These are phyloP conservation scores for Hydrozoanthus tunicans DNA, from an alignment of 64 coral and sea anemone species.

Conservation along the genomic window DNA sequence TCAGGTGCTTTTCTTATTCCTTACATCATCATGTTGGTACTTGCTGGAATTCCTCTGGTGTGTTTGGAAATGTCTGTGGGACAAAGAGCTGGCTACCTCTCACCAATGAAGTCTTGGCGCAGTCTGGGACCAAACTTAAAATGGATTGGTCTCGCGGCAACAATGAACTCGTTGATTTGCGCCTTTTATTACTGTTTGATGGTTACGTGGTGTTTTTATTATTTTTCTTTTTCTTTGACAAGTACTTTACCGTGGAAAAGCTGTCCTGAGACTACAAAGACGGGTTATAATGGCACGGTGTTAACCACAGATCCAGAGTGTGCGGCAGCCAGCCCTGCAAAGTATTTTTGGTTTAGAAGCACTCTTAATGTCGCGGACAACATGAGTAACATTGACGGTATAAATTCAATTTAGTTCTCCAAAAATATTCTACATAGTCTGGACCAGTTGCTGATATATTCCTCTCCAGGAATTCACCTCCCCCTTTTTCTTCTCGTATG, in stretches of 20 bases:
- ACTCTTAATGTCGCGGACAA: conserved; percentile 73
- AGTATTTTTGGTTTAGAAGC: conserved; percentile 92
- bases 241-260: conserved; percentile 73
- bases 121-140: conserved; percentile 65
- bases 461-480: not conserved
- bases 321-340: conserved; percentile 45
- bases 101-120: conserved; percentile 72
- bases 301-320: conserved; percentile 53
- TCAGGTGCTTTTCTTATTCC: conserved; percentile 85
- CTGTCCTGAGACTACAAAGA: conserved; percentile 17
- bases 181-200: conserved; percentile 88
- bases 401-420: not conserved
- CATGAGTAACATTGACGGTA: conserved; percentile 65
- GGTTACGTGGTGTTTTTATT: conserved; percentile 93
- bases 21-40: conserved; percentile 86
- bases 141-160: conserved; percentile 75
- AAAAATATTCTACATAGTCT: not conserved
- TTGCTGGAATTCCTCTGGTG: conserved; percentile 87
- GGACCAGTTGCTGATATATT: too few species aligned
- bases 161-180: conserved; percentile 49
- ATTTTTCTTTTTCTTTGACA: conserved; percentile 77
- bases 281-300: conserved; percentile 45
- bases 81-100: conserved; percentile 75
- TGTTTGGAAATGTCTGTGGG: conserved; percentile 95
- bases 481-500: too few species aligned